Evolutionary conservation across 23 tunicate genomes (phyloP), one percentile per base, ranked within the genome.

Genomic region (Clavelina lepadiformis): DNA sequence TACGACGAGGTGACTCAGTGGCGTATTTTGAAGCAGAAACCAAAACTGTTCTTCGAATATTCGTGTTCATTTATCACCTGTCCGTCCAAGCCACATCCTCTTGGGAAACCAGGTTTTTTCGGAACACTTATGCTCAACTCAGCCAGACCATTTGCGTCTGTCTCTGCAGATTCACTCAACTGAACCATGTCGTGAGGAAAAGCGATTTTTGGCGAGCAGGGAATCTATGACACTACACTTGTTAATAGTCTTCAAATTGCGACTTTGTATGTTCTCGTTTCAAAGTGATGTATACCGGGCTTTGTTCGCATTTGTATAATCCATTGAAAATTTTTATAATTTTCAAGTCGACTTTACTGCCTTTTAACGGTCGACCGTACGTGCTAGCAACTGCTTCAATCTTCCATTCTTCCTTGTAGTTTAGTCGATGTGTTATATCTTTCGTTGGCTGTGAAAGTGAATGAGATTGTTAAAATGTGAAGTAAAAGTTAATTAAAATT

Each of bases 51-150:
- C n/a, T n/a, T n/a, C n/a, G n/a, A n/a, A n/a, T 20, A 13, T 27
- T 15, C 22, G 11, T 61, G 29, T 61, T 18, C 29, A 30, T 15
- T 22, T 51, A 25, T 51, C 5, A 73, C 73, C 60, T 81, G 88
- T 28, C 80, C 88, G 32, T 65, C 74, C 25, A 81, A 2, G 35
- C 68, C 67, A 51, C 88, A 81, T 26, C 52, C 34, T 28, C 88
- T 44, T 3, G 88, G 72, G 23, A 35, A 51, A 15, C 88, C 66
- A 5, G 80, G 79, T 20, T 72, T 53, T 8, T 30, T 25, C 35
- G 46, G 60, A 28, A 51, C 79, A 53, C 36, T 36, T 3, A 81
- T 21, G 5, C 1, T 15, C 20, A 81, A 54, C 29, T 63, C 13
- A 20, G 61, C 67, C 4, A 55, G 28, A 5, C 88, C 88, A 5